Percentiles rank a stretch among this genome's conserved stretches.
These are phyloP conservation scores for Oryzias dopingdopingensis DNA, from an alignment of 2,797 vertebrate species.

Conservation along the genomic window DNA sequence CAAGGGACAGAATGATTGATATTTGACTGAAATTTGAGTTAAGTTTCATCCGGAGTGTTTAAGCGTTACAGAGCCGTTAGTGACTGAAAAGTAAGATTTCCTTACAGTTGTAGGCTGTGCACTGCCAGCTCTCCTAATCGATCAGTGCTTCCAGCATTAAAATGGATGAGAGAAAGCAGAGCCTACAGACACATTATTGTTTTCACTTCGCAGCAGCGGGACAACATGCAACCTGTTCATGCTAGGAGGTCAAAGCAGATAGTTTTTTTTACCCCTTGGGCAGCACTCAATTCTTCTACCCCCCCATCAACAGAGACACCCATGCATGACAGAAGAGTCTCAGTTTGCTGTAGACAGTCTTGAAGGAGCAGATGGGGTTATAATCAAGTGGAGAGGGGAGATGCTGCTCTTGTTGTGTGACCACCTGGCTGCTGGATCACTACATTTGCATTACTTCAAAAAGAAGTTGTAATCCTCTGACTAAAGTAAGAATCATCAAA, in stretches of 20 bases:
- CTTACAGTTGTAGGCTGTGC: slow-evolving; percentile 27
- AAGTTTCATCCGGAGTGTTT: too few species aligned
- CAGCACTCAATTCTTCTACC: slow-evolving; percentile 17
- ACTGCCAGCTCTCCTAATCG: slow-evolving; percentile 28
- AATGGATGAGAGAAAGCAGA: slow-evolving; percentile 62
- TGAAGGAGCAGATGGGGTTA: slow-evolving; percentile 59
- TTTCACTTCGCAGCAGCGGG: slow-evolving; percentile 33
- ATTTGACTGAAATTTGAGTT: too few species aligned
- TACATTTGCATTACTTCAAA: too few species aligned
- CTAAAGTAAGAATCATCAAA: too few species aligned
- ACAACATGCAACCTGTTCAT: slow-evolving; percentile 53
- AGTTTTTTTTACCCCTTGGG: slow-evolving; percentile 42
- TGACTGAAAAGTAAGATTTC: too few species aligned
- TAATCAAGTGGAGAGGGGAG: slow-evolving; percentile 27
- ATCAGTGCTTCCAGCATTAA: slow-evolving; percentile 28
- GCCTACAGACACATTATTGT: slow-evolving; percentile 64
- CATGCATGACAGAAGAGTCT: slow-evolving; percentile 56
- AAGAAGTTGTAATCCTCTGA: too few species aligned
- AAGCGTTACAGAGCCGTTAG: too few species aligned
- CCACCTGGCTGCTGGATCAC: slow-evolving; percentile 34
- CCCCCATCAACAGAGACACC: slow-evolving; percentile 31
- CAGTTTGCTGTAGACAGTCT: slow-evolving; percentile 34
- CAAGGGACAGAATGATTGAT: too few species aligned
- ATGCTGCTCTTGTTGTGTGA: slow-evolving; percentile 6
- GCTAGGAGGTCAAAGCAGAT: slow-evolving; percentile 53